A percentile compares a stretch with the other conserved stretches of the same genome.
These are phyloP conservation scores for Acinonyx jubatus DNA, from an alignment of 2,113 vertebrate species.

Conservation along the genomic window DNA sequence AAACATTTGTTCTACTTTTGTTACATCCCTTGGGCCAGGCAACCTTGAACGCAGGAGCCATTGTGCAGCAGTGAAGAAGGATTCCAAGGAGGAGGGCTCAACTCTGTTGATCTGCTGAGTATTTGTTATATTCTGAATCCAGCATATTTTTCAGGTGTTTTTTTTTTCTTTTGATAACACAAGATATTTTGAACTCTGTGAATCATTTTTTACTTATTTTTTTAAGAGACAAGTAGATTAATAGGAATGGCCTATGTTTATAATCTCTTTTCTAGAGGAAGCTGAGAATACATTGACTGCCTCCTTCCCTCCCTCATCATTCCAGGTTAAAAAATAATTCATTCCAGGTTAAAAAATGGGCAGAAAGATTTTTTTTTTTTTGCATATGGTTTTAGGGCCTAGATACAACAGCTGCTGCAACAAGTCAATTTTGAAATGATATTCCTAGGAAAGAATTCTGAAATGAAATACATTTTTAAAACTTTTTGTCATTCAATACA, in stretches of 20 bases:
- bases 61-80: no score
- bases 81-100: accelerated
- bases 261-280: background rate
- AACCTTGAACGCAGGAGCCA: background rate
- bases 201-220: constrained; percentile 4
- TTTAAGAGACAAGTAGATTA: background rate
- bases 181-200: background rate
- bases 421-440: background rate
- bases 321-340: background rate
- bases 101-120: background rate
- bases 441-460: background rate
- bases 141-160: background rate
- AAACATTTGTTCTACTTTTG: background rate
- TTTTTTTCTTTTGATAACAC: background rate
- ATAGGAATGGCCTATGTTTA: background rate
- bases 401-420: background rate
- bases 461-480: constrained; percentile 25
- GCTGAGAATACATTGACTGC: background rate
- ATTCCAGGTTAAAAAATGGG: background rate
- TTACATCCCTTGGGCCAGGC: background rate
- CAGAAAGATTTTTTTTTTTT: background rate
- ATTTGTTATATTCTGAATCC: background rate
- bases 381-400: background rate
- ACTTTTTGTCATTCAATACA: background rate
- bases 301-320: background rate